These are phyloP conservation scores for Morpho achilles DNA, from an alignment of 2,888 invertebrate species.

Conservation along the genomic window DNA sequence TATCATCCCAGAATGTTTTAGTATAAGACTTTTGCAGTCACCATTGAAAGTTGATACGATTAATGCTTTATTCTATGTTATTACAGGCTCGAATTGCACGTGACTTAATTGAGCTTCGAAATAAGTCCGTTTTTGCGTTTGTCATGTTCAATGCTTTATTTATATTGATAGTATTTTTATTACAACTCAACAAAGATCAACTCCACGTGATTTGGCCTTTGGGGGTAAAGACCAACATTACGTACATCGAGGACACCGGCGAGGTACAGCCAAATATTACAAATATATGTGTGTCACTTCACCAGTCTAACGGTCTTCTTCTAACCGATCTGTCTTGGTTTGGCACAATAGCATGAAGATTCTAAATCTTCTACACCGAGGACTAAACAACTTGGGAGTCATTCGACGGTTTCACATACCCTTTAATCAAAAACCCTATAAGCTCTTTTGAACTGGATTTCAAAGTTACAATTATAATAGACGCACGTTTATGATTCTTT, in stretches of 20 bases:
- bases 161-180: constrained; percentile 98
- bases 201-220: constrained; percentile 98
- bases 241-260: constrained; percentile 94
- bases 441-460: constrained; percentile 35
- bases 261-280: constrained; percentile 85
- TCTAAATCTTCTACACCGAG: constrained; percentile 53
- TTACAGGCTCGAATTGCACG: constrained; percentile 92
- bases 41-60: constrained; percentile 75
- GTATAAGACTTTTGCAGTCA: constrained; percentile 67
- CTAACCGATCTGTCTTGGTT: constrained; percentile 76
- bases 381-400: constrained; percentile 58
- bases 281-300: constrained; percentile 68
- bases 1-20: not conserved
- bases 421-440: constrained; percentile 48
- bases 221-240: constrained; percentile 96
- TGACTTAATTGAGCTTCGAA: constrained; percentile 96
- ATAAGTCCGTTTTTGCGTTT: constrained; percentile 98
- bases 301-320: constrained; percentile 76
- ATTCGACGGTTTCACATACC: constrained; percentile 54
- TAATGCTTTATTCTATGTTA: constrained; percentile 66
- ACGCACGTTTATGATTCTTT: constrained; percentile 18
- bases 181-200: constrained; percentile 99
- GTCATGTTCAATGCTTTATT: constrained; percentile 99
- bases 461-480: constrained; percentile 11
- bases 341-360: constrained; percentile 72